These are phyloP conservation scores for Carassius gibelio DNA, from an alignment of 2,113 vertebrate species.

Conservation along the genomic window DNA sequence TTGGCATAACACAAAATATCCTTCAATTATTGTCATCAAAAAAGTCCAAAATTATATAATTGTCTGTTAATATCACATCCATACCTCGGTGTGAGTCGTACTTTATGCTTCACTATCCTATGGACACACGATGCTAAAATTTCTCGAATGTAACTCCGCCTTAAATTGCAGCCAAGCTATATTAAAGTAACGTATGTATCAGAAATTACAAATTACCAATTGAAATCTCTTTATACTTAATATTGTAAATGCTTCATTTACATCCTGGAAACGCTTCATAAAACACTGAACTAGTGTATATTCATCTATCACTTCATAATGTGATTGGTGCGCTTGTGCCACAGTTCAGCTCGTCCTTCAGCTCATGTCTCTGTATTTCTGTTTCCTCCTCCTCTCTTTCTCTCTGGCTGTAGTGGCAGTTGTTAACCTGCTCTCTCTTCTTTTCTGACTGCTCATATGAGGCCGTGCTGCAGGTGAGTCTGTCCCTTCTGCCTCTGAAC, in stretches of 20 bases:
- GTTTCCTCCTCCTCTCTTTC: conserved; percentile 12
- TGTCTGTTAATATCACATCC: too few species aligned
- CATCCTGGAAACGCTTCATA: not conserved
- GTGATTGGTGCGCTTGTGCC: not conserved
- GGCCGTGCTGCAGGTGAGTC: conserved; percentile 91
- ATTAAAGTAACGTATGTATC: too few species aligned
- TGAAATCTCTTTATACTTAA: not conserved
- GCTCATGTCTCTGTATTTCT: conserved; percentile 49
- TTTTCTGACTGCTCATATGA: conserved; percentile 67
- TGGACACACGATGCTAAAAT: too few species aligned
- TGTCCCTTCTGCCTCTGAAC: conserved; percentile 11
- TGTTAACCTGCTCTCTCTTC: conserved; percentile 61
- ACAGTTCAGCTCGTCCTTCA: not conserved
- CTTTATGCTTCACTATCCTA: too few species aligned
- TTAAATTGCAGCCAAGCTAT: too few species aligned
- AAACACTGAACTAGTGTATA: not conserved
- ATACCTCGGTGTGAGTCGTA: too few species aligned
- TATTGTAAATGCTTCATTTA: not conserved
- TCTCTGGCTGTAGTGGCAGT: conserved; percentile 49
- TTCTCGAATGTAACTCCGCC: too few species aligned
- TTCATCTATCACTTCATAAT: not conserved
- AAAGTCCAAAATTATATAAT: too few species aligned
- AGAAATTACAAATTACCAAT: too few species aligned
- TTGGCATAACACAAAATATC: too few species aligned
- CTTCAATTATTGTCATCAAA: too few species aligned